Base-by-base conservation (phyloP, 2,888 invertebrate species). In the Caenorhabditis sp. region DNA sequence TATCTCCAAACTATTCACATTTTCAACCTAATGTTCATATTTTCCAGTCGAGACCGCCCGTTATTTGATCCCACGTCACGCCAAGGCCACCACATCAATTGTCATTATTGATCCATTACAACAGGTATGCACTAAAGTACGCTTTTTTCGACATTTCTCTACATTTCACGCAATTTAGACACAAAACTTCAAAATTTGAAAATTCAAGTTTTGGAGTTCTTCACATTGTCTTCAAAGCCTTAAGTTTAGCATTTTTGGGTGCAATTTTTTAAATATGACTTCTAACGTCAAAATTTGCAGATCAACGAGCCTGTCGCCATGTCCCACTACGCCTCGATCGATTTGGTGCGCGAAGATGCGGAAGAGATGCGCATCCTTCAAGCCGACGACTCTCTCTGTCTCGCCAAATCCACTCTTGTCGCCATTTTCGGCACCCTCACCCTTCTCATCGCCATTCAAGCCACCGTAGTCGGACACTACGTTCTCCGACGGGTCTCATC, bases 101-200 rank as follows among this genome's bases (percentile, higher is more conserved):
- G 83, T 87, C 56, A 80, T 87, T 66, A 76, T 87, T 58, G 87
- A 87, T 70, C 87, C 87, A 50, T 79, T 86, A 38, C 85, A 87
- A 69, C 81, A 85, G 76, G 75, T 80, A 71, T 67, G 76, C 54
- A 54, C 43, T 5, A 68, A 62, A 63, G 66, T 66, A 56, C 12
- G 38, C 57, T 25, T 59, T 25, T 1, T 8, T 3, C 4, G 50
- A 14, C 50, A n/a, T n/a, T n/a, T n/a, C n/a, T n/a, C n/a, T n/a
- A n/a, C n/a, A n/a, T n/a, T n/a, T n/a, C n/a, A n/a, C n/a, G n/a
- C n/a, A n/a, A n/a, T n/a, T n/a, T n/a, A n/a, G n/a, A n/a, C n/a
- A n/a, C n/a, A n/a, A n/a, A n/a, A n/a, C n/a, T n/a, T n/a, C n/a
- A n/a, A n/a, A n/a, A n/a, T n/a, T n/a, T n/a, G n/a, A n/a, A n/a